A percentile compares a stretch with the other conserved stretches of the same genome.
Conservation (phyloP, 2,888 invertebrate genomes). For the Bhutanitis thaidina region DNA sequence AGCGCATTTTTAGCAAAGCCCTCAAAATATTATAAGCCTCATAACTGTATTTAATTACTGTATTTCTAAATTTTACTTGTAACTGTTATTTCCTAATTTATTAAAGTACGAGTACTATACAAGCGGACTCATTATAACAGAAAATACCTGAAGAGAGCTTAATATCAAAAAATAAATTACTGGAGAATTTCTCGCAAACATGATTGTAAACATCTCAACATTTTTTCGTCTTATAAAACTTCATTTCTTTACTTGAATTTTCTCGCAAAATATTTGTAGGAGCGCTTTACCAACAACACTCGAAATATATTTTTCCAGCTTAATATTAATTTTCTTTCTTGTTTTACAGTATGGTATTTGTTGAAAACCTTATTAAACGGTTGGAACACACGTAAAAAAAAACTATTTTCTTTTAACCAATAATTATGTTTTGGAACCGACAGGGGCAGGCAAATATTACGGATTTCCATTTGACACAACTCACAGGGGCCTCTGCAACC, state of each 20-base stretch:
- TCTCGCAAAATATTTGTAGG: neutral
- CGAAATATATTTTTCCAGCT: neutral
- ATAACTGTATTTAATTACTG: too few relatives aligned
- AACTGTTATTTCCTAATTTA: neutral
- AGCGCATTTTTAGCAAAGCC: too few relatives aligned
- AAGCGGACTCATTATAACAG: slow-evolving; percentile 15
- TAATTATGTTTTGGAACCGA: too few relatives aligned
- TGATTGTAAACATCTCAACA: neutral
- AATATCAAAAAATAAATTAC: slow-evolving; percentile 16
- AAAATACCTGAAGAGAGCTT: slow-evolving; percentile 23
- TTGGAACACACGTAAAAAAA: too few relatives aligned
- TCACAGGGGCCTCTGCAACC: too few relatives aligned
- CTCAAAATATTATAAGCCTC: too few relatives aligned
- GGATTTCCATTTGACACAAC: too few relatives aligned
- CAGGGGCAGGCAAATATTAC: too few relatives aligned
- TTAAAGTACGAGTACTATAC: neutral
- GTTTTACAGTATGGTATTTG: too few relatives aligned
- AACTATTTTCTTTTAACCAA: too few relatives aligned
- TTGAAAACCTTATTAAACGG: too few relatives aligned
- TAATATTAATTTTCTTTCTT: neutral
- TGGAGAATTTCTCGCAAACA: neutral
- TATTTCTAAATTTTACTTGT: too few relatives aligned
- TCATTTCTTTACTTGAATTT: neutral
- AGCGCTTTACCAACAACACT: neutral
- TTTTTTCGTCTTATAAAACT: neutral